Evolutionary conservation across 1,140 invertebrate genomes (phyloP).

Genomic region (Steinernema khuongi): DNA sequence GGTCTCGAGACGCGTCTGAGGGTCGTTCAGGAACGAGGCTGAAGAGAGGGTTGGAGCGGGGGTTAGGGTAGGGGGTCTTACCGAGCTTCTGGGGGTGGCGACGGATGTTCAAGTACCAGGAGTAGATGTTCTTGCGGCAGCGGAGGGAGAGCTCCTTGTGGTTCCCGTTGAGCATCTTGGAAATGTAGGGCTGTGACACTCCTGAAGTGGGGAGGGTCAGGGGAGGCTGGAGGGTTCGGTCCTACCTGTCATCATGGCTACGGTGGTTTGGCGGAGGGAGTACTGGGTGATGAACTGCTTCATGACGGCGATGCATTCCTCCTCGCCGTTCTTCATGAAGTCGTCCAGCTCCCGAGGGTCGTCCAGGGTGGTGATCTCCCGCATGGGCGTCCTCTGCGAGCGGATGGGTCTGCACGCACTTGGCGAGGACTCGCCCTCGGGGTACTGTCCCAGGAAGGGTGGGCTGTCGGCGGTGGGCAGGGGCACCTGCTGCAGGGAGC

Average conservation of each 20-base stretch:
- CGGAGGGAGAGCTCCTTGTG: conserved; percentile 53
- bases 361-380: conserved; percentile 52
- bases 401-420: conserved; percentile 21
- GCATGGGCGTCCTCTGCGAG: conserved; percentile 47
- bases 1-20: conserved; percentile 51
- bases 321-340: conserved; percentile 54
- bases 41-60: not conserved
- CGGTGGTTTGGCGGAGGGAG: conserved; percentile 54
- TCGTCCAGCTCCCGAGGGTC: conserved; percentile 50
- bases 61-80: conserved; percentile 6
- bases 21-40: conserved; percentile 50
- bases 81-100: conserved; percentile 49
- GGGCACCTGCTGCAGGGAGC: conserved; percentile 21
- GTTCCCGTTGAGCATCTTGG: conserved; percentile 55
- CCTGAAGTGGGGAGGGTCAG: conserved; percentile 33
- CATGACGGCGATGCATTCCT: conserved; percentile 53
- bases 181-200: conserved; percentile 56
- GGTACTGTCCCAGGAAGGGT: not conserved
- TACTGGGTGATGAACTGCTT: conserved; percentile 54
- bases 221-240: not conserved
- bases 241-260: conserved; percentile 54
- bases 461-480: conserved; percentile 2
- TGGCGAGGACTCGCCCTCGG: not conserved
- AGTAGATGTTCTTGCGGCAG: conserved; percentile 57
- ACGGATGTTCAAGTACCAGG: conserved; percentile 56